phyloP scores from a whole-genome alignment of 2,888 invertebrate genomes.

The Monoplex corrugatus region DNA sequence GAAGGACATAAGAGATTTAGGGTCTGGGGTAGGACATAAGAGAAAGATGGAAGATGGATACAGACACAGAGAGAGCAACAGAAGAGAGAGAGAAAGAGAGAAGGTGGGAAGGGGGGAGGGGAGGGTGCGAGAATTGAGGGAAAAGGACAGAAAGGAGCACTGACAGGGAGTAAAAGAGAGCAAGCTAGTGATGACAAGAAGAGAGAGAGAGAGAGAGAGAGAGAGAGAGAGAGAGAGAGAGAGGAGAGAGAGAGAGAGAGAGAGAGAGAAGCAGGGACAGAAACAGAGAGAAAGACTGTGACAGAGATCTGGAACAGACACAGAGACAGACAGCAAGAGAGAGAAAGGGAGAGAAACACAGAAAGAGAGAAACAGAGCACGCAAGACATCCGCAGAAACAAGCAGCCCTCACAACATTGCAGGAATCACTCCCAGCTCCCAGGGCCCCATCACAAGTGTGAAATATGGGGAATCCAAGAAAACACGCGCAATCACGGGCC shows the following conservation, averaged over 20 bases:
- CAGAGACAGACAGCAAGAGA: not conserved
- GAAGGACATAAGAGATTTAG: too few species aligned
- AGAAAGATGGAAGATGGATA: not conserved
- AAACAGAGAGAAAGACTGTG: too few species aligned
- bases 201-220: conserved; percentile 14
- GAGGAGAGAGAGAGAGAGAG: conserved; percentile 4
- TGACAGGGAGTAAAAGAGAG: not conserved
- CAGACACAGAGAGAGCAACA: not conserved
- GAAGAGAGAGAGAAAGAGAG: not conserved
- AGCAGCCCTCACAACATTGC: not conserved
- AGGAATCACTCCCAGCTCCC: not conserved
- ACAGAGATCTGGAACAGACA: not conserved
- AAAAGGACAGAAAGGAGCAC: not conserved
- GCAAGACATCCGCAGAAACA: too few species aligned
- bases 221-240: conserved; percentile 20
- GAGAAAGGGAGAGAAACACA: not conserved
- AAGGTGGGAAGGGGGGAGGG: not conserved
- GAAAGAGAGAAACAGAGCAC: not conserved
- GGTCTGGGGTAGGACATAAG: not conserved
- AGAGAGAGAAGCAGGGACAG: too few species aligned
- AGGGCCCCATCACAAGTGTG: not conserved
- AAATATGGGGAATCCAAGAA: not conserved
- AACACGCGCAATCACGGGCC: not conserved
- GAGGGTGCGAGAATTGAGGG: not conserved
- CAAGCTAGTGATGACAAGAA: not conserved